Percentiles rank a stretch among this genome's conserved stretches.
Evolutionary conservation across 2,113 vertebrate genomes (phyloP).

Genomic region (Spheniscus mendiculus): DNA sequence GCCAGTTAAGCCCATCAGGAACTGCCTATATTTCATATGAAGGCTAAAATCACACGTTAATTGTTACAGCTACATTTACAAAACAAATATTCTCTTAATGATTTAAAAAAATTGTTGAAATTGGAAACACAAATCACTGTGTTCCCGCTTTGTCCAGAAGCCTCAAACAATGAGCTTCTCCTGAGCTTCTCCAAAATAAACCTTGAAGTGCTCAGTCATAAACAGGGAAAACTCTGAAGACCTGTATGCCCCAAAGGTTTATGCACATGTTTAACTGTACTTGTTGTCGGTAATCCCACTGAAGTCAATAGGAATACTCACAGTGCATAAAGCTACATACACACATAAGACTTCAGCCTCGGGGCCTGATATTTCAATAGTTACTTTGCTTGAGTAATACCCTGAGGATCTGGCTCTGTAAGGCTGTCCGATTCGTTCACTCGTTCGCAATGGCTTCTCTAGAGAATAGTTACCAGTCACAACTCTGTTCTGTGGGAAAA

Average conservation of each 20-base stretch:
- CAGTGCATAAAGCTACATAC: not conserved
- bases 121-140: not conserved
- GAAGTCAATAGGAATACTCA: not conserved
- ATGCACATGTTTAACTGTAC: not conserved
- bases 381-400: not conserved
- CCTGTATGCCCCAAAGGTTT: not conserved
- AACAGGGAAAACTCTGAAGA: not conserved
- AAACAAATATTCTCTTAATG: not conserved
- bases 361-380: not conserved
- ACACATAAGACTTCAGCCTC: not conserved
- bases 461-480: not conserved
- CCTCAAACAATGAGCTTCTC: not conserved
- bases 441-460: not conserved
- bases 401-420: not conserved
- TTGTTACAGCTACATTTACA: not conserved
- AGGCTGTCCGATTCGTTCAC: not conserved
- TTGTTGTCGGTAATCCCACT: not conserved
- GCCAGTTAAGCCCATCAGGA: not conserved
- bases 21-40: not conserved
- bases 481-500: not conserved
- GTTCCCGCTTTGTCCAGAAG: not conserved
- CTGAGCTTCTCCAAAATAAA: not conserved
- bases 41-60: not conserved
- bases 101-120: not conserved
- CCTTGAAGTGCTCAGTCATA: not conserved